Evolutionary conservation across 2,888 invertebrate species (phyloP), one percentile per base, ranked within the genome.

Genomic region (Clivina fossor): DNA sequence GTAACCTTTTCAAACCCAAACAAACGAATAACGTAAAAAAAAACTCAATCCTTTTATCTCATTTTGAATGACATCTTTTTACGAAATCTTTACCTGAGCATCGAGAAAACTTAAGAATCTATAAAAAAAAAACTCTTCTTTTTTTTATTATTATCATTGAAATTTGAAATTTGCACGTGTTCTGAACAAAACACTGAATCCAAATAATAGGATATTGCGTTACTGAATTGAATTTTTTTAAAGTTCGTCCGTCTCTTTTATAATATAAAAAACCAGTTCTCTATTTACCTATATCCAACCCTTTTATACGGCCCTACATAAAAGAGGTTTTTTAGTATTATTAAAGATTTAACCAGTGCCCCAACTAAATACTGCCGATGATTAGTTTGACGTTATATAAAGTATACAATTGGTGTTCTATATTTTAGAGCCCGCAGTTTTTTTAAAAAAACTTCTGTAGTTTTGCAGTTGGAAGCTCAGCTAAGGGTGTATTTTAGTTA

Each of bases 201-300:
- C 67, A 69, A 69, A 69, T 69, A 69, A 69, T 67, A 61, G 67
- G 68, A 68, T 69, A 66, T 69, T 68, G 67, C 68, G 68, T 68
- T 68, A 68, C 68, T 60, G 58, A 64, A 63, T 62, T 48, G 13
- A 37, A 37, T n/a, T n/a, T n/a, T n/a, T n/a, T n/a, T n/a, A n/a
- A n/a, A n/a, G n/a, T n/a, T n/a, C n/a, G n/a, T n/a, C n/a, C 26
- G 13, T 20, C n/a, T 30, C 44, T 60, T 59, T 50, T 54, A 60
- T 48, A 22, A 4, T 30, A 62, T 63, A 63, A 64, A 66, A 65
- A 64, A 63, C 63, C 61, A 63, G 63, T 65, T 64, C n/a, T 40
- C 65, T 67, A 66, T 64, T 66, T 65, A 63, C 63, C 64, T 64
- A 16, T 8, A 9, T 64, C 58, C 61, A 66, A 65, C 67, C 68